Evolutionary conservation across 1,140 invertebrate genomes (phyloP).

Genomic region (Augochlora pura): DNA sequence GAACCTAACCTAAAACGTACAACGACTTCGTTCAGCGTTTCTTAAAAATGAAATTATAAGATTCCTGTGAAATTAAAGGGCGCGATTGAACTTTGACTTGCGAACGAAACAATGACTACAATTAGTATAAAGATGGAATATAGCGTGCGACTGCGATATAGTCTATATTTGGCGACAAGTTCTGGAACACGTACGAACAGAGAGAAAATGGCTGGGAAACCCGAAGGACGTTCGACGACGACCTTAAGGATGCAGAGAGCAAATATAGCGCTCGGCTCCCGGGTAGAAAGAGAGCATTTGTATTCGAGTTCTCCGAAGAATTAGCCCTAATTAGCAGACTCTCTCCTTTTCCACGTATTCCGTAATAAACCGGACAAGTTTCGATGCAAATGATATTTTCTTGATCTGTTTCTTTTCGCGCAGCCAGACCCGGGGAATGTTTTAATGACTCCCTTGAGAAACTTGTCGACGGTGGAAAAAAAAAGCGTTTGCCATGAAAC

Average conservation of each 20-base stretch:
- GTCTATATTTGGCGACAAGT: too few species aligned
- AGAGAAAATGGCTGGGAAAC: neutral
- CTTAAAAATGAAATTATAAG: too few species aligned
- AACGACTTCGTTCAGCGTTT: too few species aligned
- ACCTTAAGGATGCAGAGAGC: neutral
- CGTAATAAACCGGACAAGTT: slow-evolving; percentile 3
- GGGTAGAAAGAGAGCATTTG: neutral
- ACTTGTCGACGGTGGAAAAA: neutral
- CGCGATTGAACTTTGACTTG: too few species aligned
- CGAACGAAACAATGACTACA: too few species aligned
- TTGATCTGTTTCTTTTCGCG: neutral
- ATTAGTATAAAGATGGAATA: too few species aligned
- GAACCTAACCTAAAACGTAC: too few species aligned
- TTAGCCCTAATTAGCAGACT: neutral
- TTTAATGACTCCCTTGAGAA: slow-evolving; percentile 1
- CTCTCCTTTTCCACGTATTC: slow-evolving; percentile 3
- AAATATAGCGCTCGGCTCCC: neutral
- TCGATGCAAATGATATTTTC: slow-evolving; percentile 6
- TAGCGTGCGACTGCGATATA: neutral
- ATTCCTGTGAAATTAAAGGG: too few species aligned
- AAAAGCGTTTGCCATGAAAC: neutral
- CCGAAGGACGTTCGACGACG: neutral
- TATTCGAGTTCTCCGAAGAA: neutral
- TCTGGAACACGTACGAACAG: neutral
- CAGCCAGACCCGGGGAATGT: neutral